Base-by-base conservation (phyloP, 2,113 vertebrate species). In the Salvelinus fontinalis region DNA sequence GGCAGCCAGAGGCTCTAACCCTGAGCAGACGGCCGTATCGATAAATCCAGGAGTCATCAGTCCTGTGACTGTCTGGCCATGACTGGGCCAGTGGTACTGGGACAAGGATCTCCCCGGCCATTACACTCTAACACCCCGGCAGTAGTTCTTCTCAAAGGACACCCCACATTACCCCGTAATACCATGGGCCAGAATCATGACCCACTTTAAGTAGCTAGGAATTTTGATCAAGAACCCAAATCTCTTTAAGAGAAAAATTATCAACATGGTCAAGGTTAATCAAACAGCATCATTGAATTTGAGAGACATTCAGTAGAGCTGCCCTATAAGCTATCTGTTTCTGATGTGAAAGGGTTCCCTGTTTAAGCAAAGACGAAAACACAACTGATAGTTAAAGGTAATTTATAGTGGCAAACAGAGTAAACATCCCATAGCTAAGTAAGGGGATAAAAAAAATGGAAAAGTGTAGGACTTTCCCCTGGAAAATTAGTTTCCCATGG, bases 241-340 rank as follows among this genome's bases (percentile, higher is more conserved):
- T 70, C 27, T 74, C 67, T 31, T 14, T 14, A 54, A 54, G 4
- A 54, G 16, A 54, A 5, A 18, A 54, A 16, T 5, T 0, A 18
- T 18, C 16, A 54, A 60, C 2, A 75, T 54, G 83, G 86, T 66
- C 80, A 85, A 87, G 83, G 87, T 84, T 87, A 73, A 78, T 88
- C 70, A 84, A 70, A 77, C 5, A 0, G 71, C 57, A 68, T 48
- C 0, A 44, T 49, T 27, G 51, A 18, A 54, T 54, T 54, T 54
- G 4, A n/a, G 34, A 24, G 48, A 70, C 66, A 62, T 48, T 27
- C 77, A 82, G 85, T 79, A 83, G 79, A 86, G 62, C 8, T 62
- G 71, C 67, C 78, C 71, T 79, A 81, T 75, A 80, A 2, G 1
- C 5, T 20, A 39, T 62, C 5, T 62, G 12, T 14, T 4, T 73